These are phyloP conservation scores for Psettodes erumei DNA, from an alignment of 2,113 vertebrate species.

Conservation along the genomic window DNA sequence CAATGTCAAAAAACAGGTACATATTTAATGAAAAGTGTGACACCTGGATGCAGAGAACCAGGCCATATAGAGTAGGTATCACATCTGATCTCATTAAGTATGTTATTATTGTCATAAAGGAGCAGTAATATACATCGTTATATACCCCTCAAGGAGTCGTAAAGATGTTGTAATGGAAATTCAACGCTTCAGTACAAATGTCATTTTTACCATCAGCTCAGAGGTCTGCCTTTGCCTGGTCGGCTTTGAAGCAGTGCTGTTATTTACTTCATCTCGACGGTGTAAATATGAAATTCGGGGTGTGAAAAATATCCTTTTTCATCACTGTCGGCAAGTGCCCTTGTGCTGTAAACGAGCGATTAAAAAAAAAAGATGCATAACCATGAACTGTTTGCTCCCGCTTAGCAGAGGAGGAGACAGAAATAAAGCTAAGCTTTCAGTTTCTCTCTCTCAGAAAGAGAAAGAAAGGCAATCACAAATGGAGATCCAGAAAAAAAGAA, in stretches of 20 bases:
- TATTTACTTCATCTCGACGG: conserved; percentile 4
- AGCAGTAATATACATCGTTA: conserved; percentile 45
- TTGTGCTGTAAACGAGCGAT: conserved; percentile 7
- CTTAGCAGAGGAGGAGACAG: not conserved
- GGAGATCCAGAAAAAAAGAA: not conserved
- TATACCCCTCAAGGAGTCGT: conserved; percentile 46
- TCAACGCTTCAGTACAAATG: conserved; percentile 44
- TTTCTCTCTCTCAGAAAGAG: not conserved
- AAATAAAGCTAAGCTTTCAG: not conserved
- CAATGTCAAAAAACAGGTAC: conserved; percentile 60
- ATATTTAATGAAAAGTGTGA: conserved; percentile 64
- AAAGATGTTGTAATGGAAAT: conserved; percentile 60
- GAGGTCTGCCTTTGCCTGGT: not conserved
- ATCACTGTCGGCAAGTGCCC: not conserved
- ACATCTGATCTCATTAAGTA: conserved; percentile 54
- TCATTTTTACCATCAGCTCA: conserved; percentile 17
- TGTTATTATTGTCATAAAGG: conserved; percentile 69
- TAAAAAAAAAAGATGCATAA: not conserved
- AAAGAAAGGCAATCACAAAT: conserved; percentile 1
- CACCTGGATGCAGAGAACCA: conserved; percentile 28
- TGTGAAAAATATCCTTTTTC: not conserved
- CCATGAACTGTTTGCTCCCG: not conserved
- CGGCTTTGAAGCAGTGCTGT: not conserved
- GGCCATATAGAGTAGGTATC: conserved; percentile 36
- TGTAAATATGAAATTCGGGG: not conserved